Conservation (phyloP, 2,888 invertebrate species). For the Psylliodes chrysocephalus region DNA sequence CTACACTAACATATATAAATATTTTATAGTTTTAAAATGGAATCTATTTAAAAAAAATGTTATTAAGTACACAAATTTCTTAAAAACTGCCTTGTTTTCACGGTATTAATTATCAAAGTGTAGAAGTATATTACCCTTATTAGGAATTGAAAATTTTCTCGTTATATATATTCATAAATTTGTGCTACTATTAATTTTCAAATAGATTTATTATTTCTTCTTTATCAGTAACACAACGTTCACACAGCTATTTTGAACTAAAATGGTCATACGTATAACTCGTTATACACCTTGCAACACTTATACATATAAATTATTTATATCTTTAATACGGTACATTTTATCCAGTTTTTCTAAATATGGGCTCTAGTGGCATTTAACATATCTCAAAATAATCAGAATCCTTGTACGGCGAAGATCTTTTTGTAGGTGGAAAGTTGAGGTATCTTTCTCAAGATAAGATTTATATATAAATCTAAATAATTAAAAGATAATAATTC, state of each 20-base stretch:
- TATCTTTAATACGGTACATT: not conserved
- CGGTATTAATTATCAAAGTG: too few species aligned
- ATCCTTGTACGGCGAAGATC: not conserved
- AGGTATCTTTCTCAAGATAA: not conserved
- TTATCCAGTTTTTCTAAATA: slow-evolving; percentile 11
- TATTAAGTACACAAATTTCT: too few species aligned
- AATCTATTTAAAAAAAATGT: too few species aligned
- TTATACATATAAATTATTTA: slow-evolving; percentile 8
- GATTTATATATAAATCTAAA: not conserved
- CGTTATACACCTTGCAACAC: slow-evolving; percentile 3
- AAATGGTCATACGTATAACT: not conserved
- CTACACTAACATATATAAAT: too few species aligned
- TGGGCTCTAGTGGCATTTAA: not conserved
- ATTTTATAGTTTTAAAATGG: too few species aligned
- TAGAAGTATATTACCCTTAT: too few species aligned
- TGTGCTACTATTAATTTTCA: too few species aligned
- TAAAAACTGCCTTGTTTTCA: too few species aligned
- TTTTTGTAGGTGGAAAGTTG: not conserved
- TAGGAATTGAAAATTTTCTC: too few species aligned
- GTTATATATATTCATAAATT: too few species aligned
- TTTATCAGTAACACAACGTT: too few species aligned
- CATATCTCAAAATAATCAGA: not conserved
- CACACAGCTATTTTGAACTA: not conserved
- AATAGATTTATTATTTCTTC: too few species aligned
- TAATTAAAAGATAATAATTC: not conserved